Conservation (phyloP, 2,888 invertebrate genomes). For the Neoscelio sp. region DNA sequence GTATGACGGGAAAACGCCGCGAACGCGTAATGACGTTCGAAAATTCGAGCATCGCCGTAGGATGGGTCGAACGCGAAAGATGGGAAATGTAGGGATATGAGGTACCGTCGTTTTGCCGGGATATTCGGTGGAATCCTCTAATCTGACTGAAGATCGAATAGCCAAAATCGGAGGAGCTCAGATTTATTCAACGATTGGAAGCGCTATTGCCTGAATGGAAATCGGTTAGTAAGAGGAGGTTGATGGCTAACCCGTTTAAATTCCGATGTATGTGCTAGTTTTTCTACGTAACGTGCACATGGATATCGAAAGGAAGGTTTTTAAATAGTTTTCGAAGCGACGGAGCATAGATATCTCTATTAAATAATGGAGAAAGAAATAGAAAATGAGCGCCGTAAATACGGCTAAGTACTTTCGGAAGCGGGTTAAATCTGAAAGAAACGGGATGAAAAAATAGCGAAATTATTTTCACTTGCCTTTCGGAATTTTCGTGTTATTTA, state of each 20-base stretch:
- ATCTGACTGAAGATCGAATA: slow-evolving; percentile 64
- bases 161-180: slow-evolving; percentile 66
- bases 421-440: slow-evolving; percentile 9
- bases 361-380: slow-evolving; percentile 21
- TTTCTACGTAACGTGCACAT: slow-evolving; percentile 10
- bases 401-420: not conserved
- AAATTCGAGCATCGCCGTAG: slow-evolving; percentile 60
- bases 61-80: slow-evolving; percentile 63
- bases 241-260: slow-evolving; percentile 62
- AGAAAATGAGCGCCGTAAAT: not conserved
- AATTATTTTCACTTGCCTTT: slow-evolving; percentile 60
- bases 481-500: slow-evolving; percentile 68
- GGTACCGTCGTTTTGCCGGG: slow-evolving; percentile 48
- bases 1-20: slow-evolving; percentile 41
- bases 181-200: slow-evolving; percentile 75
- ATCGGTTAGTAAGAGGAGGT: slow-evolving; percentile 68
- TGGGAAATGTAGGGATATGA: slow-evolving; percentile 65
- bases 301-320: not conserved
- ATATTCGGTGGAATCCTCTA: slow-evolving; percentile 63
- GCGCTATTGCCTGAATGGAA: slow-evolving; percentile 71
- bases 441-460: not conserved
- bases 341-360: slow-evolving; percentile 32
- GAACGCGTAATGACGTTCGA: slow-evolving; percentile 56
- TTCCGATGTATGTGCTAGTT: slow-evolving; percentile 34
- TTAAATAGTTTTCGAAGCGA: not conserved